Evolutionary conservation across 2,888 invertebrate species (phyloP).

Genomic region (Archips xylosteana): DNA sequence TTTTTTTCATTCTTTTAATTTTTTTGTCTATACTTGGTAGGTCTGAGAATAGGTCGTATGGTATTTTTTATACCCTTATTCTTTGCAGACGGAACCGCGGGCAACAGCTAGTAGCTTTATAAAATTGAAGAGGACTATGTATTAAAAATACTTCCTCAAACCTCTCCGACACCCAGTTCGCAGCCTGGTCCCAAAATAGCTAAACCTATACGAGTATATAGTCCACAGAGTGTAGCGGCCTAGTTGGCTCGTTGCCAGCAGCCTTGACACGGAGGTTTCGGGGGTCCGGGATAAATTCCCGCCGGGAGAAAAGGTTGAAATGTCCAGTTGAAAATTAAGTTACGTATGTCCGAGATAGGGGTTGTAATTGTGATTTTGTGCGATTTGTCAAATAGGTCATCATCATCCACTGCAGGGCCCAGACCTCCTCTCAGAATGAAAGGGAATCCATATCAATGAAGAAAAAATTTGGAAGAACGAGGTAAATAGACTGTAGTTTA

Average conservation of each 20-base stretch:
- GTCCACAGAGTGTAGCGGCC: slow-evolving; percentile 45
- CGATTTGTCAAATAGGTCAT: background rate
- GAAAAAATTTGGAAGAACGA: too few relatives aligned
- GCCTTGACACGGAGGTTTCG: slow-evolving; percentile 50
- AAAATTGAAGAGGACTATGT: too few relatives aligned
- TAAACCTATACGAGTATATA: slow-evolving; percentile 3
- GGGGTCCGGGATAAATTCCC: slow-evolving; percentile 23
- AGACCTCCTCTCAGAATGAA: too few relatives aligned
- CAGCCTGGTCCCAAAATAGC: slow-evolving; percentile 27
- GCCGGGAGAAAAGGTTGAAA: slow-evolving; percentile 18
- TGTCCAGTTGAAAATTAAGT: slow-evolving; percentile 7
- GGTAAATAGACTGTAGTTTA: too few relatives aligned
- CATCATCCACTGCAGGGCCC: too few relatives aligned
- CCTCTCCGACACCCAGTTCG: background rate
- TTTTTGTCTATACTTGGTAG: too few relatives aligned
- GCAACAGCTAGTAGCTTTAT: too few relatives aligned
- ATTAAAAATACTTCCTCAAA: background rate
- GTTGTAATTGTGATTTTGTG: background rate
- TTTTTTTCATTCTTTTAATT: too few relatives aligned
- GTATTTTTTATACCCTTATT: too few relatives aligned
- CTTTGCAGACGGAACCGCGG: too few relatives aligned
- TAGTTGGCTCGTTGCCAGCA: slow-evolving; percentile 56
- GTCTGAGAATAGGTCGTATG: too few relatives aligned
- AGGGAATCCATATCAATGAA: too few relatives aligned
- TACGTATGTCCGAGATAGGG: background rate